Conservation (phyloP, 2,113 vertebrate species). For the Menidia beryllina region DNA sequence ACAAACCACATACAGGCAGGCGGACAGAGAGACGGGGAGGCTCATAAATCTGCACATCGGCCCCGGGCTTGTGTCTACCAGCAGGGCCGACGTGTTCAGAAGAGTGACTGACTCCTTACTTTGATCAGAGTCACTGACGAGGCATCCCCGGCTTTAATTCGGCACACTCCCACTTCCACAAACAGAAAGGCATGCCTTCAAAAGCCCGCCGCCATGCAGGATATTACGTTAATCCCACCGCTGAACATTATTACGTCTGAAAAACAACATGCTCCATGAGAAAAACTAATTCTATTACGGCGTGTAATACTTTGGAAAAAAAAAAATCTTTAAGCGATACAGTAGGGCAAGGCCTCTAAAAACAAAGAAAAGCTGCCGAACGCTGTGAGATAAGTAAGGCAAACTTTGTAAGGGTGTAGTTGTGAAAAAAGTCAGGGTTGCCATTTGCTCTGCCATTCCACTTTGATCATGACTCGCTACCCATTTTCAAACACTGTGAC, state of each 20-base stretch:
- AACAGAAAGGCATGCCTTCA: conserved; percentile 5
- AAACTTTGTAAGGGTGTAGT: conserved; percentile 56
- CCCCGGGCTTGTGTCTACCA: conserved; percentile 33
- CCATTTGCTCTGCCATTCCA: conserved; percentile 57
- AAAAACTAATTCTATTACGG: not conserved
- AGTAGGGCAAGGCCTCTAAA: not conserved
- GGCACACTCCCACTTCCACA: conserved; percentile 21
- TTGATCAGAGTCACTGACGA: conserved; percentile 38
- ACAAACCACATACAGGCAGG: conserved; percentile 26
- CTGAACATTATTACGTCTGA: not conserved
- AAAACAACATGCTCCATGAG: conserved; percentile 6
- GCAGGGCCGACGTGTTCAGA: conserved; percentile 51
- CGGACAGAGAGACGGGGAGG: not conserved
- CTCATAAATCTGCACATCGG: conserved; percentile 52
- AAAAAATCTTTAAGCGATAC: not conserved
- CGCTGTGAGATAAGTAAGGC: conserved; percentile 1
- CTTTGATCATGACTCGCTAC: conserved; percentile 62
- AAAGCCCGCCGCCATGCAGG: not conserved
- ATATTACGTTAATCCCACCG: not conserved
- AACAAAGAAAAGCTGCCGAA: not conserved
- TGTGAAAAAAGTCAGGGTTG: conserved; percentile 51
- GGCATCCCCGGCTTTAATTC: conserved; percentile 11
- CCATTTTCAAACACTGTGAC: conserved; percentile 60
- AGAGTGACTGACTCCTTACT: conserved; percentile 36
- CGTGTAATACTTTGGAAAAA: conserved; percentile 1